Evolutionary conservation across 1,140 invertebrate genomes (phyloP).

Genomic region (Carposina sasakii): DNA sequence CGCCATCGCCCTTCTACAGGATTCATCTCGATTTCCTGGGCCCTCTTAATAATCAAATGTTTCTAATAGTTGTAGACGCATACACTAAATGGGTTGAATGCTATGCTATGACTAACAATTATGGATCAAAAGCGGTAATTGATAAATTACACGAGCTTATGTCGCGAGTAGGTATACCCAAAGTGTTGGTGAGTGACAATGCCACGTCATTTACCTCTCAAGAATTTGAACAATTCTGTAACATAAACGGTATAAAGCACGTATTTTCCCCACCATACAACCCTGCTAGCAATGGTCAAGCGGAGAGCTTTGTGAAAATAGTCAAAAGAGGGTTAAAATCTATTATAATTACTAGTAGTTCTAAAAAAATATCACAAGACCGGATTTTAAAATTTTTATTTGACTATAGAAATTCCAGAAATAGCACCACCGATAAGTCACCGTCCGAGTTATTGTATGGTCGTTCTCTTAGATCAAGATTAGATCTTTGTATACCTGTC

Average conservation of each 20-base stretch:
- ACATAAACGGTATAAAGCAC: constrained; percentile 3
- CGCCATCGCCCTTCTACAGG: constrained; percentile 22
- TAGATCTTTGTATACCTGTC: no score
- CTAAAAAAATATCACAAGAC: neutral
- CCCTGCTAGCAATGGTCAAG: constrained; percentile 3
- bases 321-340: neutral
- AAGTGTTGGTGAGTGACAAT: neutral
- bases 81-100: constrained; percentile 35
- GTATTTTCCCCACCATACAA: neutral
- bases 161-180: neutral
- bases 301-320: neutral
- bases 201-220: neutral
- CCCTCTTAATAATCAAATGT: constrained; percentile 32
- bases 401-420: neutral
- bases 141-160: neutral
- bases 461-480: neutral
- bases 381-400: neutral
- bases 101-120: neutral
- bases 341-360: neutral
- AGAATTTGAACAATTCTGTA: constrained; percentile 1
- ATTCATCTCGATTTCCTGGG: constrained; percentile 39
- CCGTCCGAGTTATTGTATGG: neutral
- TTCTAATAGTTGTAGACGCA: constrained; percentile 33
- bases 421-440: neutral
- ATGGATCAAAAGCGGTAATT: neutral